phyloP scores from a whole-genome alignment of 2,113 vertebrate species.

The Aptenodytes forsteri region DNA sequence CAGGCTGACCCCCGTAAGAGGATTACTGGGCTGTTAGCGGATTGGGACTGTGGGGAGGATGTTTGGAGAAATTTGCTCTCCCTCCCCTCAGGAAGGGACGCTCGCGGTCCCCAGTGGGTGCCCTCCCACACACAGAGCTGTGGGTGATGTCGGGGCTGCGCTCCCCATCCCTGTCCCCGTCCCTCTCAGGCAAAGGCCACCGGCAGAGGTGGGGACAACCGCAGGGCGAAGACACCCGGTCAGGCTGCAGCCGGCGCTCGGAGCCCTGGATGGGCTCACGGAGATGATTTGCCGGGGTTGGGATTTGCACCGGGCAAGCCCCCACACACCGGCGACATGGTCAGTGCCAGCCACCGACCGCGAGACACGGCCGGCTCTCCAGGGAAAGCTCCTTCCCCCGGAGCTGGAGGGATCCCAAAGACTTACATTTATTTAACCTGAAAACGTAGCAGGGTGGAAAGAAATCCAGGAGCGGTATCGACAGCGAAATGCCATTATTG shows the following conservation, averaged over 20 bases:
- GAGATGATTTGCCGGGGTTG: background rate
- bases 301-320: background rate
- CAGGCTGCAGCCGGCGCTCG: background rate
- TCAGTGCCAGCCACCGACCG: rapidly evolving
- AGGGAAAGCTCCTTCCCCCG: background rate
- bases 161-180: background rate
- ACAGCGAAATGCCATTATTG: constrained; percentile 50
- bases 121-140: background rate
- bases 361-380: background rate
- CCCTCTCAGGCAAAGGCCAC: background rate
- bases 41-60: background rate
- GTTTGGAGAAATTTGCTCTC: constrained; percentile 14
- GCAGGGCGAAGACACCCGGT: rapidly evolving
- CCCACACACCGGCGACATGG: rapidly evolving
- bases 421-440: constrained; percentile 38
- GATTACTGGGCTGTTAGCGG: constrained; percentile 53
- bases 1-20: constrained; percentile 31
- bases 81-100: background rate
- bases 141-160: rapidly evolving
- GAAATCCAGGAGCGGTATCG: background rate
- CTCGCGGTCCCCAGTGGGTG: background rate
- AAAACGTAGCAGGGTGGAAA: constrained; percentile 18
- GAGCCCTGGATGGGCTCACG: background rate
- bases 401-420: background rate
- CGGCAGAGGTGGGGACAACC: background rate